These are phyloP conservation scores for Heterocephalus glaber DNA, from an alignment of 2,113 vertebrate species.

Conservation along the genomic window DNA sequence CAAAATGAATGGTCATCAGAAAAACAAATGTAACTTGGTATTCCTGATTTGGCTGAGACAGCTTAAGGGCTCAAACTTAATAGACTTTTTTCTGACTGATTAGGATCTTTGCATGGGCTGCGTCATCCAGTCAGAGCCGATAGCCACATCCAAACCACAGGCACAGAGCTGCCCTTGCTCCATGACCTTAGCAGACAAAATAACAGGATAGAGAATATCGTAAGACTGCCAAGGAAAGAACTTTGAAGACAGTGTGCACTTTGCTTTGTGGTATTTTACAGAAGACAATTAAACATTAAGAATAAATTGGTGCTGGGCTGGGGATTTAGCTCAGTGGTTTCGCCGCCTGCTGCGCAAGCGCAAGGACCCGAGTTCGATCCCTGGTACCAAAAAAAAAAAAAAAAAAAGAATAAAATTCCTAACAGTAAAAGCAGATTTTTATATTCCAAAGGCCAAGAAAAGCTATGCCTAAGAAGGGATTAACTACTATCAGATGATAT, in stretches of 20 bases:
- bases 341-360: too few species aligned
- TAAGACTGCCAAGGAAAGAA: conserved; percentile 78
- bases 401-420: conserved; percentile 84
- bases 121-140: conserved; percentile 85
- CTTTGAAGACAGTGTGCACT: conserved; percentile 80
- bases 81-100: conserved; percentile 87
- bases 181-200: conserved; percentile 87
- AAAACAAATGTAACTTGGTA: conserved; percentile 88
- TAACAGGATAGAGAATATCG: conserved; percentile 64
- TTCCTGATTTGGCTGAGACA: conserved; percentile 86
- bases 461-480: conserved; percentile 87
- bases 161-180: conserved; percentile 85
- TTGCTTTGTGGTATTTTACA: conserved; percentile 77
- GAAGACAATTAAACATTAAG: conserved; percentile 84
- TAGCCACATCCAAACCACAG: conserved; percentile 84
- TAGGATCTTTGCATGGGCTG: conserved; percentile 83
- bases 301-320: conserved; percentile 84
- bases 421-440: conserved; percentile 84
- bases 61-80: conserved; percentile 88
- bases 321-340: too few species aligned
- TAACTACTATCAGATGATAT: conserved; percentile 89
- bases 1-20: conserved; percentile 89
- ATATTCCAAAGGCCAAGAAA: conserved; percentile 82
- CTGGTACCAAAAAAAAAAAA: too few species aligned
- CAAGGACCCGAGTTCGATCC: too few species aligned